Base-by-base conservation (phyloP, 2,888 invertebrate genomes). In the Drosophila demipolita region DNA sequence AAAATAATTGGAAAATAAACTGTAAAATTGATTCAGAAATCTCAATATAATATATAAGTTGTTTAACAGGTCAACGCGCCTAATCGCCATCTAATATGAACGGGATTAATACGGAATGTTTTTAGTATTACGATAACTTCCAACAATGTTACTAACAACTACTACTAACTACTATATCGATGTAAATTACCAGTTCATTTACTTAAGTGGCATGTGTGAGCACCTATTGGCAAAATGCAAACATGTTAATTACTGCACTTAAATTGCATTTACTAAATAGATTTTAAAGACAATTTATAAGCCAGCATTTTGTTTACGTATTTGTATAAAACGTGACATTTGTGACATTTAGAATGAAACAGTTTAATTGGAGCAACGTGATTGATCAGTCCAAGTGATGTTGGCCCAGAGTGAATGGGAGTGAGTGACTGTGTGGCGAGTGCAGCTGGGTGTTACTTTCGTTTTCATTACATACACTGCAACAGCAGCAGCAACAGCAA, bases 401-500 rank as follows among this genome's bases (percentile, higher is more conserved):
- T 48, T 48, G 67, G 62, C 40, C 66, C 53, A 17, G 42, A 69
- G 66, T 75, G 66, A 59, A 52, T 65, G 71, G 69, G 48, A 72
- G 60, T 65, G 66, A 63, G 52, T 33, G 65, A 66, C 79, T 48
- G 58, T 61, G 63, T 57, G 26, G 63, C 73, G 66, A 75, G 73
- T 73, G 58, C 62, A 66, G 62, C 35, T 69, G 63, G 66, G 67
- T 67, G 73, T 76, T 84, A 91, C 91, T 91, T 91, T 91, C 92
- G 90, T 84, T 91, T 91, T 91, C 91, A 84, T 91, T 91, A 75
- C 70, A 50, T 57, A 65, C 55, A 60, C 82, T 65, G 9, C 71
- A 52, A 36, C 61, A 48, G 15, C 65, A 58, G 33, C 66, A 29
- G 7, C 68, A 59, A 38, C 49, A 29, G 12, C 58, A 50, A 23